Percentiles rank a stretch among this genome's conserved stretches.
These are phyloP conservation scores for Sebastes wilsoni DNA, from an alignment of 2,797 vertebrate species.

Conservation along the genomic window DNA sequence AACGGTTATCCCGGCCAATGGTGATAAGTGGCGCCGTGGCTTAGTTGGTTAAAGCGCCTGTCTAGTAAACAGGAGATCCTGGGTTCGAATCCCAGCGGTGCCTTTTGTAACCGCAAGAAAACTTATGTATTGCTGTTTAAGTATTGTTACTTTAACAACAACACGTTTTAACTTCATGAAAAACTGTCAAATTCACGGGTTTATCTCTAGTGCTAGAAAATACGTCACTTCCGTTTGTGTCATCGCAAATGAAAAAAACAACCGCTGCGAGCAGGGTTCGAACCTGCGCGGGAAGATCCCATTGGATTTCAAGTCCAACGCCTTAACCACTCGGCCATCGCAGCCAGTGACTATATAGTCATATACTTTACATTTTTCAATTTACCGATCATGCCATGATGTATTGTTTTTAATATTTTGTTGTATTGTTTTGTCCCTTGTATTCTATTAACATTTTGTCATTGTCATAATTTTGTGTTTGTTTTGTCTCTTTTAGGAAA, in stretches of 20 bases:
- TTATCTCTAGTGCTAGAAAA: background rate
- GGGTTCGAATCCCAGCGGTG: slow-evolving; percentile 78
- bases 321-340: slow-evolving; percentile 82
- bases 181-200: too few relatives aligned
- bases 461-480: too few relatives aligned
- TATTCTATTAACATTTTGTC: too few relatives aligned
- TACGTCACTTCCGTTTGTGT: background rate
- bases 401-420: too few relatives aligned
- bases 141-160: too few relatives aligned
- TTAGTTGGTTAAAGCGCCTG: slow-evolving; percentile 70
- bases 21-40: slow-evolving; percentile 7
- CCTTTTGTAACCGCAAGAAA: slow-evolving; percentile 43
- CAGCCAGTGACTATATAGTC: slow-evolving; percentile 15
- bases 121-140: background rate
- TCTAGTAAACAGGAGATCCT: slow-evolving; percentile 81
- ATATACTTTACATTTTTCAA: too few relatives aligned
- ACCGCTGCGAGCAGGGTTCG: slow-evolving; percentile 79
- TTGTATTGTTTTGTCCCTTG: too few relatives aligned
- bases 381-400: accelerated
- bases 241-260: background rate
- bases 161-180: too few relatives aligned
- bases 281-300: slow-evolving; percentile 81
- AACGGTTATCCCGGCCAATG: accelerated
- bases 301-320: slow-evolving; percentile 82
- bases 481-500: too few relatives aligned